phyloP scores from a whole-genome alignment of 2,888 invertebrate species.

The Trypoxylon attenuatum region DNA sequence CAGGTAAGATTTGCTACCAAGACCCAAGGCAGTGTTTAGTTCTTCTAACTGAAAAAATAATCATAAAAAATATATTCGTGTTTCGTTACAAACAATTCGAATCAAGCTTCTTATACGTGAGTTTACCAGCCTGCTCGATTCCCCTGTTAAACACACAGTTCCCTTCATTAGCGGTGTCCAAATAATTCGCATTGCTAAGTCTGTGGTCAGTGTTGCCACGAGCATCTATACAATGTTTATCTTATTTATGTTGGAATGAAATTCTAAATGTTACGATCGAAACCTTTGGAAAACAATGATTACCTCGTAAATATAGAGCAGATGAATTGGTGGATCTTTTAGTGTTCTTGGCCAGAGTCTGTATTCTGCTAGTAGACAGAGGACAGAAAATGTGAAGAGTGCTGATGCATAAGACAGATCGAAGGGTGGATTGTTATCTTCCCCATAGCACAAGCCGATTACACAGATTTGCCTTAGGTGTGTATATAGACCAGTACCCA shows the following conservation, averaged over 20 bases:
- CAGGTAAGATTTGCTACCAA: conserved; percentile 57
- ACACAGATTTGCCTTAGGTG: conserved; percentile 70
- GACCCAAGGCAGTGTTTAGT: conserved; percentile 57
- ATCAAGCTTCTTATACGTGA: background rate
- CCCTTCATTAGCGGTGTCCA: conserved; percentile 69
- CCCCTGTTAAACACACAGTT: conserved; percentile 64
- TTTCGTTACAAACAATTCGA: background rate
- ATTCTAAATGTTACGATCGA: no score
- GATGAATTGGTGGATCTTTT: conserved; percentile 69
- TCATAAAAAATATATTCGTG: no score
- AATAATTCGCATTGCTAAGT: conserved; percentile 64
- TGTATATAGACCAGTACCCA: conserved; percentile 68
- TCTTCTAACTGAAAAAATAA: conserved; percentile 58
- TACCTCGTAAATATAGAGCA: conserved; percentile 70
- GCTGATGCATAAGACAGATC: conserved; percentile 68
- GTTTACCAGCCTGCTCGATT: conserved; percentile 69
- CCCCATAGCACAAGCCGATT: conserved; percentile 67
- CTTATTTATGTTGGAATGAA: background rate
- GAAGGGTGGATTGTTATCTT: conserved; percentile 56
- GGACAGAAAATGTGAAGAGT: conserved; percentile 67
- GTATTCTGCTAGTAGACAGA: conserved; percentile 70
- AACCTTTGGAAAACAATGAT: no score
- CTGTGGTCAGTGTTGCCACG: conserved; percentile 68
- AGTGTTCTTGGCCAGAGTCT: conserved; percentile 70
- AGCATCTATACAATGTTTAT: conserved; percentile 63